Evolutionary conservation across 2,888 invertebrate genomes (phyloP), one percentile per base, ranked within the genome.

Genomic region (Hypselothyrea guttata): DNA sequence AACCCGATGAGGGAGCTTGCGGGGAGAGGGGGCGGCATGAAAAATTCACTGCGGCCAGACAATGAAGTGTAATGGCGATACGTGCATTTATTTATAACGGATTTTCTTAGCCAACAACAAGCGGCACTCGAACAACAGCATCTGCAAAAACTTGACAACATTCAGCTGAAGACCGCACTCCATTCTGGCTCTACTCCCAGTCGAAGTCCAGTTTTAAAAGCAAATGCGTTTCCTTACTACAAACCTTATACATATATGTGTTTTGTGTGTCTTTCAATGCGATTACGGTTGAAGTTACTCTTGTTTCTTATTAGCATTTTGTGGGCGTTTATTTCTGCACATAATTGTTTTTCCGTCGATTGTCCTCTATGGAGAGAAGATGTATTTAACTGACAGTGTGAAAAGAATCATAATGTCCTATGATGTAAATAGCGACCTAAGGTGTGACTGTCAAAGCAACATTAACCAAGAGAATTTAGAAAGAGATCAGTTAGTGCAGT

Each of bases 11-110:
- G 16, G 1, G 2, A 5, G n/a, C 0, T 62, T 63, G 47, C 44
- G 9, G 3, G n/a, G 3, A 15, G 7, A 5, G 16, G 1, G 1
- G 5, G n/a, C 0, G 18, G 12, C 18, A 18, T 12, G 35, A 13
- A 46, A 48, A 11, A 38, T 27, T 34, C n/a, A 31, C 7, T 51
- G 49, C 54, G 34, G 60, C 37, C 67, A 52, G 77, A 75, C 75
- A 75, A 75, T 75, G 73, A 76, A 75, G 69, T 75, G 75, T 73
- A 77, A 82, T 82, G 82, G 82, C 70, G 75, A 74, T 70, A 76
- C 78, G 78, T 71, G 78, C 82, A 77, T 76, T 82, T 76, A 78
- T 82, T 76, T 76, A 78, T 76, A 82, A 76, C 75, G 75, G 78
- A 70, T 49, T 70, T 70, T 63, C 54, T 38, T 31, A 42, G n/a